A percentile compares a stretch with the other conserved stretches of the same genome.
These are phyloP conservation scores for Megaceryle alcyon DNA, from an alignment of 2,797 vertebrate genomes.

Conservation along the genomic window DNA sequence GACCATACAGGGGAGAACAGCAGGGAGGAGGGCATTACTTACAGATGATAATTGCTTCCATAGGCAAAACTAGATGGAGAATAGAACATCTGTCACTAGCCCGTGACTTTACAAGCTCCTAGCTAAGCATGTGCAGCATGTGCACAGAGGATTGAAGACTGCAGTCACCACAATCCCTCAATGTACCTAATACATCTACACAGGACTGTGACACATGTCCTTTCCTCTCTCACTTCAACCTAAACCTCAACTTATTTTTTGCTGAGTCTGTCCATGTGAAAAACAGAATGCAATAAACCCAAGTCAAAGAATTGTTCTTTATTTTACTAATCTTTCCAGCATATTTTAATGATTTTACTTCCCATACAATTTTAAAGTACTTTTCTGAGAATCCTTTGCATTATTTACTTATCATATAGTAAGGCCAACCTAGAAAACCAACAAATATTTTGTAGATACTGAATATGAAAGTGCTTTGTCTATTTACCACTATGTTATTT, in stretches of 20 bases:
- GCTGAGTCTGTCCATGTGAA: rapidly evolving
- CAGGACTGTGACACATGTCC: too few species aligned
- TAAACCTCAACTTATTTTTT: not conserved
- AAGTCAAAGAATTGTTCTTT: not conserved
- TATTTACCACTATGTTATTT: conserved; percentile 2
- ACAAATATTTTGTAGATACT: not conserved
- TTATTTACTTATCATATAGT: not conserved
- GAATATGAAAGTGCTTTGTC: not conserved
- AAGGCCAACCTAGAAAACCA: not conserved
- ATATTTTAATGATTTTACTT: not conserved
- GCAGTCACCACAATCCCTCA: not conserved
- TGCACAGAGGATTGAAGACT: not conserved
- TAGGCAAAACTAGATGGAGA: not conserved
- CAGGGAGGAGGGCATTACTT: not conserved
- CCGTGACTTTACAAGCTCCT: not conserved
- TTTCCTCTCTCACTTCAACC: not conserved
- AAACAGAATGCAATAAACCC: not conserved
- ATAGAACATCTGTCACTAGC: not conserved
- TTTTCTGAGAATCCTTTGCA: not conserved
- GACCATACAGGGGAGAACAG: not conserved
- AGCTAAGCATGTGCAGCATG: not conserved
- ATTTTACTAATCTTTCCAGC: not conserved
- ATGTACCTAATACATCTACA: not conserved
- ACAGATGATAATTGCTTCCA: not conserved
- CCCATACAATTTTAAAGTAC: not conserved